These are phyloP conservation scores for Ypsolopha sequella DNA, from an alignment of 2,888 invertebrate genomes.

Conservation along the genomic window DNA sequence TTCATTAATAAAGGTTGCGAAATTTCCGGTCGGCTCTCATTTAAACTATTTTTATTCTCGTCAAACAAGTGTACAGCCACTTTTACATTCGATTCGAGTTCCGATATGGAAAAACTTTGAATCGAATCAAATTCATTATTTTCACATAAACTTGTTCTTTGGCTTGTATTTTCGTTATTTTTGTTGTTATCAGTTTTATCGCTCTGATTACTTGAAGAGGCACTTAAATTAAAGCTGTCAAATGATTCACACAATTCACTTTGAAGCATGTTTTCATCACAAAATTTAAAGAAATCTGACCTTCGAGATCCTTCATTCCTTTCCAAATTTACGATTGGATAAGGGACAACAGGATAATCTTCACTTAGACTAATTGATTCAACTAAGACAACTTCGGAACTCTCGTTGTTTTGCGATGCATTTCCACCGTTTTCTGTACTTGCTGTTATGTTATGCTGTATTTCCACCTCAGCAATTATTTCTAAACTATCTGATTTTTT, in stretches of 20 bases:
- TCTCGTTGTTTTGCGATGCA: slow-evolving; percentile 26
- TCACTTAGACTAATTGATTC: slow-evolving; percentile 50
- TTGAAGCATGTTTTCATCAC: slow-evolving; percentile 57
- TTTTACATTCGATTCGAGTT: slow-evolving; percentile 48
- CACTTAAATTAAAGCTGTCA: slow-evolving; percentile 59
- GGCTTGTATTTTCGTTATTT: slow-evolving; percentile 33
- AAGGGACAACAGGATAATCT: slow-evolving; percentile 38
- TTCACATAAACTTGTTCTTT: slow-evolving; percentile 40
- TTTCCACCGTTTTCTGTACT: slow-evolving; percentile 28
- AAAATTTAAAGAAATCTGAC: slow-evolving; percentile 42
- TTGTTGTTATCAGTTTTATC: slow-evolving; percentile 38
- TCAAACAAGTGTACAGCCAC: slow-evolving; percentile 38
- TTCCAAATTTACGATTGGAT: slow-evolving; percentile 31
- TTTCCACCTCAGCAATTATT: slow-evolving; percentile 39
- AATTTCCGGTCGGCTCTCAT: not conserved
- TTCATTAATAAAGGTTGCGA: slow-evolving; percentile 28
- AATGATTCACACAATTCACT: slow-evolving; percentile 56
- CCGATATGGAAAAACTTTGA: slow-evolving; percentile 32
- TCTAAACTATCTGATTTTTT: slow-evolving; percentile 57
- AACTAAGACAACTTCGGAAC: slow-evolving; percentile 38
- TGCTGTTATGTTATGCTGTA: slow-evolving; percentile 32
- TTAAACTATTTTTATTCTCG: slow-evolving; percentile 23
- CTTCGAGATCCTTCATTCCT: slow-evolving; percentile 26
- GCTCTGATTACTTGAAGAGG: slow-evolving; percentile 39
- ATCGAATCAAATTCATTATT: slow-evolving; percentile 48